A percentile compares a stretch with the other conserved stretches of the same genome.
These are phyloP conservation scores for Labia minor DNA, from an alignment of 2,888 invertebrate species.

Conservation along the genomic window DNA sequence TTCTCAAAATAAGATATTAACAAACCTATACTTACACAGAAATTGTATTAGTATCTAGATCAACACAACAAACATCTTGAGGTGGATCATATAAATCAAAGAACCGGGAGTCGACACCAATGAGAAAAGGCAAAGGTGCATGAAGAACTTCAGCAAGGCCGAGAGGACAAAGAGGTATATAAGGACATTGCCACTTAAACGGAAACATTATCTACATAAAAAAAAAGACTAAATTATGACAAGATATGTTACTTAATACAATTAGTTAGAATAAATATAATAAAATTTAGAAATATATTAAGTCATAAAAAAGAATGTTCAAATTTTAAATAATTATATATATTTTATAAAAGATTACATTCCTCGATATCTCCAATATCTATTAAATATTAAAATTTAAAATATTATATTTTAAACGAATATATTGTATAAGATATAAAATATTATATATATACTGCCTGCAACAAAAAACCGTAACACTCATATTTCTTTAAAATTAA, in stretches of 20 bases:
- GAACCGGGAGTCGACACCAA: slow-evolving; percentile 93
- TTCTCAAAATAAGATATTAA: slow-evolving; percentile 15
- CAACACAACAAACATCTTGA: slow-evolving; percentile 91
- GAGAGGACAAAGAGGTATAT: slow-evolving; percentile 95
- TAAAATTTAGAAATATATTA: neutral
- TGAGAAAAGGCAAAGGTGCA: slow-evolving; percentile 93
- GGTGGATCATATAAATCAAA: slow-evolving; percentile 97
- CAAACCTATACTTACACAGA: slow-evolving; percentile 49
- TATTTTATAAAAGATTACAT: too few relatives aligned
- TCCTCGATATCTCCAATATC: too few relatives aligned
- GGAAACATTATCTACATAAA: slow-evolving; percentile 71
- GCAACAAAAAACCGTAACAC: too few relatives aligned
- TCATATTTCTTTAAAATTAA: too few relatives aligned
- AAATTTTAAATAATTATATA: neutral
- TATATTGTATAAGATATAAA: too few relatives aligned
- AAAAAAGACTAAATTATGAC: slow-evolving; percentile 19
- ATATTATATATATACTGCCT: too few relatives aligned
- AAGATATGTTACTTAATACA: slow-evolving; percentile 16
- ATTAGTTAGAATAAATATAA: neutral
- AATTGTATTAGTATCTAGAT: slow-evolving; percentile 94
- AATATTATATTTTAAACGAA: too few relatives aligned
- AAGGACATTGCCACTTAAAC: slow-evolving; percentile 99
- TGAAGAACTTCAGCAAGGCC: slow-evolving; percentile 91
- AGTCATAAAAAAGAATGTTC: neutral
- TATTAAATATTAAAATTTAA: too few relatives aligned